These are phyloP conservation scores for Ceyx cyanopectus DNA, from an alignment of 2,113 vertebrate species.

Conservation along the genomic window DNA sequence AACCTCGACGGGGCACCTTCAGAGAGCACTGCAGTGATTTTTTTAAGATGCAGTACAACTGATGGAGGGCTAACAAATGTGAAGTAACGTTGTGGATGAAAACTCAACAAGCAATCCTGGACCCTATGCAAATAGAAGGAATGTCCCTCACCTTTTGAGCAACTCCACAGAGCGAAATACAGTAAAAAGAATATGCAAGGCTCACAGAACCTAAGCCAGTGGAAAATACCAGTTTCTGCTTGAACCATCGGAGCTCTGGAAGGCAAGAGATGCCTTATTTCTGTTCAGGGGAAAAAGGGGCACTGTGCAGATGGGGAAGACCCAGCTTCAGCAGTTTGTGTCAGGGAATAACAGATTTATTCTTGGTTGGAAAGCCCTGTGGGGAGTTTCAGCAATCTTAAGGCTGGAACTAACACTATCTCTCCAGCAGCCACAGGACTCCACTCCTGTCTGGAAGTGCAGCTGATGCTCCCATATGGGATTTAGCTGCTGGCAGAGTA, in stretches of 20 bases:
- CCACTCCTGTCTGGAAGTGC: constrained; percentile 64
- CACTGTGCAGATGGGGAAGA: constrained; percentile 73
- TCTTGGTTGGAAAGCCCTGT: constrained; percentile 69
- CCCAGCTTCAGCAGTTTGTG: constrained; percentile 71
- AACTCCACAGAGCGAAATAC: constrained; percentile 33
- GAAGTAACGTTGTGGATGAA: constrained; percentile 21
- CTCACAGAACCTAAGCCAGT: constrained; percentile 51
- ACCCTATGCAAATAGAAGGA: constrained; percentile 11
- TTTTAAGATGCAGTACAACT: constrained; percentile 66
- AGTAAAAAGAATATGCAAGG: constrained; percentile 25
- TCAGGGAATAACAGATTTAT: constrained; percentile 72
- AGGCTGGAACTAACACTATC: constrained; percentile 61
- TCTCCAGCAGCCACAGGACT: constrained; percentile 69
- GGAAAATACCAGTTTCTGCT: constrained; percentile 56
- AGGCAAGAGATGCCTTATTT: constrained; percentile 48
- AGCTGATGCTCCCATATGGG: constrained; percentile 71
- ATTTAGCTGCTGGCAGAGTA: constrained; percentile 66
- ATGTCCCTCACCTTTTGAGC: constrained; percentile 22
- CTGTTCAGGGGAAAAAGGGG: constrained; percentile 64
- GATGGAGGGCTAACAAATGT: constrained; percentile 35
- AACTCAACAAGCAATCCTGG: constrained; percentile 36
- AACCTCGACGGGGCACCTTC: constrained; percentile 64
- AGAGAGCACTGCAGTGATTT: constrained; percentile 59
- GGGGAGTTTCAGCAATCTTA: constrained; percentile 66
- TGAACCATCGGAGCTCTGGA: constrained; percentile 45